phyloP scores from a whole-genome alignment of 2,113 vertebrate genomes.

The Oceanites oceanicus region DNA sequence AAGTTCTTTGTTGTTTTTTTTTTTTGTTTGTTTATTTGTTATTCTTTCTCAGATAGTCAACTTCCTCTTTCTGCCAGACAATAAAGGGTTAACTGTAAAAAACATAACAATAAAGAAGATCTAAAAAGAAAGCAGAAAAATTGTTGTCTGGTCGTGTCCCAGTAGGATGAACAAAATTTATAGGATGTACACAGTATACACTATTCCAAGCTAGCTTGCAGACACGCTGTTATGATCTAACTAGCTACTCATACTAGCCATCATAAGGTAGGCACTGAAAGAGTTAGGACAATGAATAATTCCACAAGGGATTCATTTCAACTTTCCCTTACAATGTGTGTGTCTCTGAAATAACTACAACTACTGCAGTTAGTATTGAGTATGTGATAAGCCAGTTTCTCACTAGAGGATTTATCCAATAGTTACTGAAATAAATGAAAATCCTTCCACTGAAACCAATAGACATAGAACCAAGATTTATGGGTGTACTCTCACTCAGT shows the following conservation, averaged over 20 bases:
- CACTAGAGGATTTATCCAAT: background rate
- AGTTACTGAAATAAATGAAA: background rate
- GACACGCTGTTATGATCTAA: background rate
- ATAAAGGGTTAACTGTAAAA: background rate
- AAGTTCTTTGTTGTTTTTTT: background rate
- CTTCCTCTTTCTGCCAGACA: background rate
- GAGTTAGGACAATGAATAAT: background rate
- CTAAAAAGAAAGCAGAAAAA: background rate
- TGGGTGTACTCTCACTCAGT: background rate
- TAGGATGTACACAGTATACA: background rate
- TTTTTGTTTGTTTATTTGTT: background rate
- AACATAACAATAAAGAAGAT: background rate
- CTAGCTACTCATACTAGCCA: background rate
- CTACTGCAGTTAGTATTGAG: background rate
- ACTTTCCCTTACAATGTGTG: background rate
- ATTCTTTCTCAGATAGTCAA: background rate
- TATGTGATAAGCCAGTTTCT: background rate
- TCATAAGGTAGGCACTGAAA: background rate
- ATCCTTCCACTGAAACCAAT: background rate
- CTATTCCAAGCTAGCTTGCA: background rate
- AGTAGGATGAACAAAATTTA: background rate
- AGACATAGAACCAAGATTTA: background rate
- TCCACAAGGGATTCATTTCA: background rate
- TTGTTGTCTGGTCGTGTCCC: background rate
- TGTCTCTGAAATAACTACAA: background rate